Conservation (phyloP, 2,888 invertebrate species). For the Aromia moschata region DNA sequence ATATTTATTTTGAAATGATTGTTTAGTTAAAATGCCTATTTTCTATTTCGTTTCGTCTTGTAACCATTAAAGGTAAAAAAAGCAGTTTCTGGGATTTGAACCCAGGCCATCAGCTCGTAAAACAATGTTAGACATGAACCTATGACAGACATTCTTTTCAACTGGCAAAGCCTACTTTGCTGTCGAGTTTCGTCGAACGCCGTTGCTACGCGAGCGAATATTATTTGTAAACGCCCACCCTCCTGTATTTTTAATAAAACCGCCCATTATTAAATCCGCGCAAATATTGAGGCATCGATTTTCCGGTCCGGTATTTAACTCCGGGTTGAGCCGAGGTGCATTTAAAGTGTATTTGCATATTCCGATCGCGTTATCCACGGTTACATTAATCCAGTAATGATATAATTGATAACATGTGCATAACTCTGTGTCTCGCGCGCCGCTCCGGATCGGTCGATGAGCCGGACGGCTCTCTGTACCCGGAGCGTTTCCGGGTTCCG, state of each 20-base stretch:
- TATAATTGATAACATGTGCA: constrained; percentile 54
- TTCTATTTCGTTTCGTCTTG: too few species aligned
- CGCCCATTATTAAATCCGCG: constrained; percentile 28
- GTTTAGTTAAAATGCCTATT: too few species aligned
- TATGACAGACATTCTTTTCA: too few species aligned
- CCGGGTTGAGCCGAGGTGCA: constrained; percentile 32
- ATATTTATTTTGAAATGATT: too few species aligned
- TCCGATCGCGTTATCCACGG: constrained; percentile 51
- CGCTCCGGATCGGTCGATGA: background rate
- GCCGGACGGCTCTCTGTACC: background rate
- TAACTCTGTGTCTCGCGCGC: constrained; percentile 17
- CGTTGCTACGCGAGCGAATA: constrained; percentile 11
- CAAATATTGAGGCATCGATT: constrained; percentile 47
- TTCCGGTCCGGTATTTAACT: constrained; percentile 41
- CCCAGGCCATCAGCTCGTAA: too few species aligned
- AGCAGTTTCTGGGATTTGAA: too few species aligned
- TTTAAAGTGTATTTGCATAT: constrained; percentile 51
- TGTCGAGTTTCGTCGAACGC: background rate
- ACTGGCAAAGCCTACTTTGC: background rate
- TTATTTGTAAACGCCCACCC: constrained; percentile 5
- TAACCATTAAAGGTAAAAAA: too few species aligned
- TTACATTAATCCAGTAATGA: constrained; percentile 54
- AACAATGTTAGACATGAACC: too few species aligned
- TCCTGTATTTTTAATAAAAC: constrained; percentile 24
- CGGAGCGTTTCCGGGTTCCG: background rate